Percentiles rank a stretch among this genome's conserved stretches.
Conservation (phyloP, 2,888 invertebrate genomes). For the Drosophila kambysellisi region DNA sequence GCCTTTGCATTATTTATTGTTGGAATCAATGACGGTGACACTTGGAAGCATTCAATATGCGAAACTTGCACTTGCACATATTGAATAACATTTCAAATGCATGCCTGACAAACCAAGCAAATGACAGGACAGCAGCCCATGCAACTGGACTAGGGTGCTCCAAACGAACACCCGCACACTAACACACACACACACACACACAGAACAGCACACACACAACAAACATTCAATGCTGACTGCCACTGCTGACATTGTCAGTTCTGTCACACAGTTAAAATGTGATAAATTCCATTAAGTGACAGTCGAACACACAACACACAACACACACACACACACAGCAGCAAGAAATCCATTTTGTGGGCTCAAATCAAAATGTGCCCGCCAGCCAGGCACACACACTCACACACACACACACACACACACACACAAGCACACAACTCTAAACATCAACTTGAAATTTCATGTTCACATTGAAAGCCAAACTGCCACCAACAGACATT, state of each 20-base stretch:
- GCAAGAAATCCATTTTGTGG: conserved; percentile 75
- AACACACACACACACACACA: background rate
- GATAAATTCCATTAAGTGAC: conserved; percentile 81
- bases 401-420: conserved; percentile 6
- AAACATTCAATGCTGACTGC: conserved; percentile 25
- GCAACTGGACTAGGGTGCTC: conserved; percentile 46
- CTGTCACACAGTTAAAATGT: conserved; percentile 78
- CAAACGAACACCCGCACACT: conserved; percentile 7
- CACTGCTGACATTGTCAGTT: conserved; percentile 63
- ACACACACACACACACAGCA: conserved; percentile 37
- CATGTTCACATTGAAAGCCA: conserved; percentile 77
- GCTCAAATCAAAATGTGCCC: conserved; percentile 68
- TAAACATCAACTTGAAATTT: conserved; percentile 75
- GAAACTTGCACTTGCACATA: conserved; percentile 61
- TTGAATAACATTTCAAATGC: conserved; percentile 72
- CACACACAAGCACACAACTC: conserved; percentile 22
- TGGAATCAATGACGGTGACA: conserved; percentile 74
- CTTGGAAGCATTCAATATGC: conserved; percentile 63
- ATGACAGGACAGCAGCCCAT: conserved; percentile 47
- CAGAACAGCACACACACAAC: conserved; percentile 4
- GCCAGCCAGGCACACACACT: conserved; percentile 11
- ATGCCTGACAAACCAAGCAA: conserved; percentile 62
- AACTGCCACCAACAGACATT: conserved; percentile 78
- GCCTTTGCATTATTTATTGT: conserved; percentile 70
- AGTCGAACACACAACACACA: conserved; percentile 45